phyloP scores from a whole-genome alignment of 2,888 invertebrate species.

The Sphaerophoria rueppellii region DNA sequence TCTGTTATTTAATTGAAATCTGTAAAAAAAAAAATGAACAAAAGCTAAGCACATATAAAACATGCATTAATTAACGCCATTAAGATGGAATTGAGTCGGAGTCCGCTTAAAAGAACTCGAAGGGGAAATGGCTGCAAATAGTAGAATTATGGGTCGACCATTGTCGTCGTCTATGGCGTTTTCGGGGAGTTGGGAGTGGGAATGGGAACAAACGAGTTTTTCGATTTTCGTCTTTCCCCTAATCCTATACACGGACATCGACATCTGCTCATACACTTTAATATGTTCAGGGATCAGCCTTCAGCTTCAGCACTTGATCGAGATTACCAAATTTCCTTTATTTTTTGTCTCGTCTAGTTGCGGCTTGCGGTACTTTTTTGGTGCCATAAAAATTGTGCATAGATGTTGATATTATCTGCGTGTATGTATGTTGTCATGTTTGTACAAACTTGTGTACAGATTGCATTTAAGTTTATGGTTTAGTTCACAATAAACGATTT shows the following conservation, averaged over 20 bases:
- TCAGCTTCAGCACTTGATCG: constrained; percentile 26
- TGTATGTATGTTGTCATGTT: not conserved
- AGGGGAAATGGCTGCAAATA: constrained; percentile 11
- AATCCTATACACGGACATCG: constrained; percentile 13
- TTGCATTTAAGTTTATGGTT: constrained; percentile 5
- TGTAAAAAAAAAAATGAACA: not conserved
- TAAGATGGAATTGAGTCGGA: too few relatives aligned
- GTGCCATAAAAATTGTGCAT: not conserved
- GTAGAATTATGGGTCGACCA: too few relatives aligned
- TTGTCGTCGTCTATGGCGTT: too few relatives aligned
- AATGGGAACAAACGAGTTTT: not conserved
- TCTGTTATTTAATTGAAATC: not conserved
- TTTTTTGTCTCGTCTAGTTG: constrained; percentile 11
- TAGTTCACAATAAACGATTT: constrained; percentile 57
- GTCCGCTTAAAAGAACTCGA: too few relatives aligned
- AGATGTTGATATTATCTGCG: constrained; percentile 14
- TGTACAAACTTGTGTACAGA: not conserved
- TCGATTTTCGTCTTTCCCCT: constrained; percentile 45
- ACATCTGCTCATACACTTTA: constrained; percentile 47
- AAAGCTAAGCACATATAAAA: too few relatives aligned
- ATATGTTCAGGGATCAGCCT: not conserved
- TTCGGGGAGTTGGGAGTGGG: not conserved
- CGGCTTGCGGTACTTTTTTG: constrained; percentile 30
- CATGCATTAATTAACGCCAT: too few relatives aligned
- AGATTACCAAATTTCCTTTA: constrained; percentile 49